These are phyloP conservation scores for Rynchops niger DNA, from an alignment of 2,113 vertebrate genomes.

Conservation along the genomic window DNA sequence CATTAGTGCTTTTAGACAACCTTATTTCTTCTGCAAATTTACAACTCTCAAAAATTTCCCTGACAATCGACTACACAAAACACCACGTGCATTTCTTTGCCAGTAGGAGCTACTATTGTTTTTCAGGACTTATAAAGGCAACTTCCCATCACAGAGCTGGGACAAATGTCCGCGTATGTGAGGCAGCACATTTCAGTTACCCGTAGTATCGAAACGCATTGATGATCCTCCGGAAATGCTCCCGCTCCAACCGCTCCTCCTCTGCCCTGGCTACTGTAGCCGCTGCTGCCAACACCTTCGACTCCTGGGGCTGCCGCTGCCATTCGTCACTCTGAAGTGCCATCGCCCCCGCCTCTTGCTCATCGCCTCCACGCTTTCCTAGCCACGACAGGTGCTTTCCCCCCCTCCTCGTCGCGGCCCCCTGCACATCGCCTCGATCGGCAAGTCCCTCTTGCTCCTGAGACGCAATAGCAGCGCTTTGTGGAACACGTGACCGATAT, in stretches of 20 bases:
- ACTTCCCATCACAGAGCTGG: not conserved
- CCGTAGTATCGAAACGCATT: conserved; percentile 90
- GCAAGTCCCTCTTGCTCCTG: not conserved
- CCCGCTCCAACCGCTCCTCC: conserved; percentile 83
- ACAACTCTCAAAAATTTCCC: not conserved
- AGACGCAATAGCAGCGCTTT: not conserved
- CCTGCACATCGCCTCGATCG: conserved; percentile 33
- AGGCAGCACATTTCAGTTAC: conserved; percentile 66
- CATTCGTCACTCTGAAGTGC: not conserved
- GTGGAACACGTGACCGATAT: conserved; percentile 36
- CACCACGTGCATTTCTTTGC: not conserved
- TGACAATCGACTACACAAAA: not conserved
- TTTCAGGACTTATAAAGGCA: not conserved
- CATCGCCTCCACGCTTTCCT: not conserved
- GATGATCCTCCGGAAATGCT: conserved; percentile 92
- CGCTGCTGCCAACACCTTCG: not conserved
- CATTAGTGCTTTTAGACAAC: not conserved
- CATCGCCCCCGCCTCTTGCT: not conserved
- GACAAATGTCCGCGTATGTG: too few species aligned
- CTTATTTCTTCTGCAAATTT: not conserved
- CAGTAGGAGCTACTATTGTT: not conserved
- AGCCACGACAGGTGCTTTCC: not conserved
- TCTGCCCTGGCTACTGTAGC: conserved; percentile 68
- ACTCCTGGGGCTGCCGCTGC: not conserved
- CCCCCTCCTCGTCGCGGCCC: not conserved